A percentile compares a stretch with the other conserved stretches of the same genome.
These are phyloP conservation scores for Mormoops blainvillei DNA, from an alignment of 2,113 vertebrate genomes.

Conservation along the genomic window DNA sequence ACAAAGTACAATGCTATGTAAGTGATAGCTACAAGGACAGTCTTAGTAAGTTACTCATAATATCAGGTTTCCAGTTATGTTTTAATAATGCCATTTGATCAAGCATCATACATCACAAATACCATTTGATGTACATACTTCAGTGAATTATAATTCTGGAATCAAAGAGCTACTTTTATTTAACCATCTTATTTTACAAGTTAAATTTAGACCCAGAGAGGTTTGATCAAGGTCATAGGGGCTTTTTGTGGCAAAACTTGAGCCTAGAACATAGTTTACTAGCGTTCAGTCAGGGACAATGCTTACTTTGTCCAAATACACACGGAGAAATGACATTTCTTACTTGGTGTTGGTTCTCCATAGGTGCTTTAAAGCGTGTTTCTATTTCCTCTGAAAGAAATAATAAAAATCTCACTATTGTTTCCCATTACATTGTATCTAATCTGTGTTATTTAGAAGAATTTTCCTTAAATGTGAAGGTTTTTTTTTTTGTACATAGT, in stretches of 20 bases:
- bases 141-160: constrained; percentile 1
- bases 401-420: background rate
- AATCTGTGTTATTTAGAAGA: background rate
- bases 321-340: background rate
- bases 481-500: background rate
- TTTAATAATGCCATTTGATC: constrained; percentile 25
- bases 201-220: background rate
- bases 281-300: background rate
- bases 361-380: background rate
- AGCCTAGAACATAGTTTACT: background rate
- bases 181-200: background rate
- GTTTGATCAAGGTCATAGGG: background rate
- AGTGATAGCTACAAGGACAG: background rate
- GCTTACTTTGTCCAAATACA: background rate
- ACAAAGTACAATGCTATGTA: background rate
- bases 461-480: background rate
- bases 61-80: constrained; percentile 38
- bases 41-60: constrained; percentile 33
- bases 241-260: background rate
- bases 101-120: background rate
- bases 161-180: constrained; percentile 6
- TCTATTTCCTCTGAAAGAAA: background rate
- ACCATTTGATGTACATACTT: constrained; percentile 34
- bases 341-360: background rate
- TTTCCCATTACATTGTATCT: background rate